A percentile compares a stretch with the other conserved stretches of the same genome.
Evolutionary conservation across 2,113 vertebrate species (phyloP).

Genomic region (Spilogale gracilis): DNA sequence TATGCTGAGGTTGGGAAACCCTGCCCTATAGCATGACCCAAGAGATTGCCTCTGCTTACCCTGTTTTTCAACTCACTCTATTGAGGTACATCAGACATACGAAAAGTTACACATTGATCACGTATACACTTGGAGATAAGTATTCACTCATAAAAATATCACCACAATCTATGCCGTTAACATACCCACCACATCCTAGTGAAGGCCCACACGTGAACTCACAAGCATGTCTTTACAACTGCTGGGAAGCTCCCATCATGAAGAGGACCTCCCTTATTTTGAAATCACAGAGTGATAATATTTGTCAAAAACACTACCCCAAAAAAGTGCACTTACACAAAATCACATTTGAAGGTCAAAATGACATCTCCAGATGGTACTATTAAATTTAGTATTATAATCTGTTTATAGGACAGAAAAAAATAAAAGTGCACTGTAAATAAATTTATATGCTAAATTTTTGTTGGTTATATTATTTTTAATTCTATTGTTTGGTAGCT

Average conservation of each 20-base stretch:
- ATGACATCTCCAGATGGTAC: neutral
- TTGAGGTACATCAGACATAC: neutral
- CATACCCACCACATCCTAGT: neutral
- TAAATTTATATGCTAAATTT: neutral
- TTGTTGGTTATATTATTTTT: neutral
- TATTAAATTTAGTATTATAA: conserved; percentile 17
- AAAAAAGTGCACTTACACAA: neutral
- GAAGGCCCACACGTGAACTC: neutral
- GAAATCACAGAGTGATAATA: neutral
- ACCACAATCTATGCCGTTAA: neutral
- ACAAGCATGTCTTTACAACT: neutral
- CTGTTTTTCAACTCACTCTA: neutral
- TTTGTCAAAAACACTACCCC: neutral
- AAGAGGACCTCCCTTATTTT: neutral
- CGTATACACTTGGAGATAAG: neutral
- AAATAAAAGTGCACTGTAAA: neutral
- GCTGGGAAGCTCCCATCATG: neutral
- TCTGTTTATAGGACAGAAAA: neutral
- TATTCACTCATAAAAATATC: neutral
- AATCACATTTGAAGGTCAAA: neutral
- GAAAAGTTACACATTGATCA: neutral
- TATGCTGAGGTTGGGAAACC: neutral
- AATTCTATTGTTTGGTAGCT: neutral
- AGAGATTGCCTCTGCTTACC: neutral
- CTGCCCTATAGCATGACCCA: neutral